Conservation (phyloP, 1,140 invertebrate genomes). For the Trachymyrmex cornetzi region DNA sequence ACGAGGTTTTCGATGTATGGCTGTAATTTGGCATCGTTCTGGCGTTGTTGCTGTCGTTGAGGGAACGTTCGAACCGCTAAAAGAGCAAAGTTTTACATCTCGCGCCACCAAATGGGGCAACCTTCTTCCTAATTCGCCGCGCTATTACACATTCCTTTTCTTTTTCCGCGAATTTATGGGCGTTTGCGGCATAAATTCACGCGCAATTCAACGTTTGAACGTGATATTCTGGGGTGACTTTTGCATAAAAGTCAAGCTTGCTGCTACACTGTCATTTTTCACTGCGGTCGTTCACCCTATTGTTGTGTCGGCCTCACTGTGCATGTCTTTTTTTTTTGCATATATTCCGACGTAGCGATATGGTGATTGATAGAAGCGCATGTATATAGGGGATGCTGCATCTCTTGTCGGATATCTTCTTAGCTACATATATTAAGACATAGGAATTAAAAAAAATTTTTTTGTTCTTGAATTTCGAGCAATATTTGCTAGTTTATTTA, state of each 20-base stretch:
- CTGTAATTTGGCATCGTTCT: conserved; percentile 20
- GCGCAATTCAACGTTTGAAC: conserved; percentile 16
- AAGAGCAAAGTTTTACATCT: conserved; percentile 30
- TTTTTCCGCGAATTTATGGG: conserved; percentile 41
- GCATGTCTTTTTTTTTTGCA: conserved; percentile 44
- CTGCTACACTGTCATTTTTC: conserved; percentile 53
- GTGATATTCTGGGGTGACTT: conserved; percentile 22
- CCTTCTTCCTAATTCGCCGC: conserved; percentile 17
- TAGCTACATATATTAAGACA: not conserved
- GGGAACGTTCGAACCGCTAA: not conserved
- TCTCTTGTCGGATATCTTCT: not conserved
- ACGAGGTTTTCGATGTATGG: conserved; percentile 18
- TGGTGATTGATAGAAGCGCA: conserved; percentile 59
- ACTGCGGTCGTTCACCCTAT: conserved; percentile 53
- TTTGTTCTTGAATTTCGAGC: not conserved
- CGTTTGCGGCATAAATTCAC: conserved; percentile 18
- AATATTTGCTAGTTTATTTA: not conserved
- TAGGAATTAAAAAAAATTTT: conserved; percentile 5
- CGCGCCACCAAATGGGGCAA: not conserved
- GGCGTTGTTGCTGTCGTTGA: not conserved
- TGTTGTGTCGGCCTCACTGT: conserved; percentile 21
- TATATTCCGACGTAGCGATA: conserved; percentile 32
- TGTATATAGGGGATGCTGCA: not conserved
- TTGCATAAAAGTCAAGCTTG: conserved; percentile 45
- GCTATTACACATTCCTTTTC: conserved; percentile 37